Percentiles rank a stretch among this genome's conserved stretches.
Evolutionary conservation across 2,888 invertebrate genomes (phyloP).

Genomic region (Smittia sp.): DNA sequence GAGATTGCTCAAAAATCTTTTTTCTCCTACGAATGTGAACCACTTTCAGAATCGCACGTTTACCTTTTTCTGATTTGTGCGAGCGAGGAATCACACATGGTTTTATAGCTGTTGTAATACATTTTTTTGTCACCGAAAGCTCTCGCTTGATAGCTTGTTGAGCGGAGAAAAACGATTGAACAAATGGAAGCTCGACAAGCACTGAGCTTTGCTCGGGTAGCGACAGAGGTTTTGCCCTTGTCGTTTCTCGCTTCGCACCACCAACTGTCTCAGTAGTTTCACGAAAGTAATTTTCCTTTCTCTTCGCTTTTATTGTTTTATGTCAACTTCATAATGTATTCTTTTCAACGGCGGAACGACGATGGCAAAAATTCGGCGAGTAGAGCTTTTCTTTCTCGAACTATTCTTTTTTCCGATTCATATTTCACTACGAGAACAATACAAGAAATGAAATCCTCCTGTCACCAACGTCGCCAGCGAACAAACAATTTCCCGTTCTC

Average conservation of each 20-base stretch:
- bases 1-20: not conserved
- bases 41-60: not conserved
- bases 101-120: constrained; percentile 36
- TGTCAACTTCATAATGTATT: constrained; percentile 31
- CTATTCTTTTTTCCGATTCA: not conserved
- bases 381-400: constrained; percentile 6
- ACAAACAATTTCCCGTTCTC: constrained; percentile 12
- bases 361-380: not conserved
- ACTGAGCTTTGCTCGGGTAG: constrained; percentile 10
- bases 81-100: constrained; percentile 30
- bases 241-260: not conserved
- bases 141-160: not conserved
- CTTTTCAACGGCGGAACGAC: not conserved
- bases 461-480: constrained; percentile 41
- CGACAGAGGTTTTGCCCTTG: not conserved
- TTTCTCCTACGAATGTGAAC: not conserved
- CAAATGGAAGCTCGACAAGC: constrained; percentile 9
- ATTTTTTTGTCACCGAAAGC: constrained; percentile 15
- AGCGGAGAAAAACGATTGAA: not conserved
- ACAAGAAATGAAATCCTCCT: constrained; percentile 34
- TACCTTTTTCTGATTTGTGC: constrained; percentile 35
- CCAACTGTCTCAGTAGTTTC: constrained; percentile 11
- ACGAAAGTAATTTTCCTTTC: constrained; percentile 22
- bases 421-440: constrained; percentile 8
- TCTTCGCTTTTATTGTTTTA: constrained; percentile 28